phyloP scores from a whole-genome alignment of 2,113 vertebrate species.

The Struthidea cinerea region DNA sequence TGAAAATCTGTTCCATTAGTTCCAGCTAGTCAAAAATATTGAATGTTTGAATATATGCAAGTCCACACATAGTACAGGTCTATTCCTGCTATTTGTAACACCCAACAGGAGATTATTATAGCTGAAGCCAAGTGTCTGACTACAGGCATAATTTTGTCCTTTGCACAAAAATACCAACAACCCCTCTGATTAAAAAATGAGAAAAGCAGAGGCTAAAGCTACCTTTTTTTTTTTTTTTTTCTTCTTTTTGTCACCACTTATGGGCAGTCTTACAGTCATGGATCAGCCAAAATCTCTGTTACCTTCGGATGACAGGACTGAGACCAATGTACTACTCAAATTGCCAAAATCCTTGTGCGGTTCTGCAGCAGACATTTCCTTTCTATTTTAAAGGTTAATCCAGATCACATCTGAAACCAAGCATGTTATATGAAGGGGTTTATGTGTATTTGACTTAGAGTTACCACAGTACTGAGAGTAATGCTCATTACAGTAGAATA shows the following conservation, averaged over 20 bases:
- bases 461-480: slow-evolving; percentile 13
- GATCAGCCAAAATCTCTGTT: neutral
- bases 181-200: neutral
- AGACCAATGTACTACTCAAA: neutral
- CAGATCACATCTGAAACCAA: slow-evolving; percentile 38
- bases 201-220: neutral
- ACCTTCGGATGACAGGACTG: neutral
- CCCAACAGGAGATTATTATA: neutral
- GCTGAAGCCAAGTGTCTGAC: neutral
- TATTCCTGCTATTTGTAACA: neutral
- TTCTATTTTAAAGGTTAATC: slow-evolving; percentile 60
- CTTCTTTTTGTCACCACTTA: neutral
- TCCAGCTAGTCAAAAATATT: neutral
- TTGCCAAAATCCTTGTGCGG: neutral
- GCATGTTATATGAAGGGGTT: neutral
- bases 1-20: neutral
- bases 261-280: neutral
- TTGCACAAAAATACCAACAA: neutral
- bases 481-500: slow-evolving; percentile 9
- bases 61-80: neutral
- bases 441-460: slow-evolving; percentile 33
- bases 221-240: too few species aligned
- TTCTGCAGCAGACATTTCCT: neutral
- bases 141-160: neutral
- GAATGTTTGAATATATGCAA: neutral